Percentiles rank a stretch among this genome's conserved stretches.
Evolutionary conservation across 2,113 vertebrate genomes (phyloP).

Genomic region (Thinocorus orbignyianus): DNA sequence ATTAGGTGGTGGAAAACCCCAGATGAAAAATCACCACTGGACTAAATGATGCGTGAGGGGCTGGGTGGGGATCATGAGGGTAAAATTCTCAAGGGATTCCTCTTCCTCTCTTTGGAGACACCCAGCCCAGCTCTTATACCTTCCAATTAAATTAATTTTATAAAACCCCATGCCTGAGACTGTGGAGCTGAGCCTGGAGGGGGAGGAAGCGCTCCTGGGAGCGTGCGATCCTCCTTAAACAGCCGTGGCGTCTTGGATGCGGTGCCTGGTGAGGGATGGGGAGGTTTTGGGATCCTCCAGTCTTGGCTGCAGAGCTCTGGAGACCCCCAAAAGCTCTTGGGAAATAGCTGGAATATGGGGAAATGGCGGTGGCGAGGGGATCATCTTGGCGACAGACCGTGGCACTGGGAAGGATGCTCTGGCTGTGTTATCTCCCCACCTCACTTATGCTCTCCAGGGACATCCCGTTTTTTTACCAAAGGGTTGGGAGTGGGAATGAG

Average conservation of each 20-base stretch:
- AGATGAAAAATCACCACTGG: neutral
- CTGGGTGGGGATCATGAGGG: neutral
- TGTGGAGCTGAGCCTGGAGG: neutral
- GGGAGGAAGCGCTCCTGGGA: neutral
- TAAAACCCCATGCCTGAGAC: neutral
- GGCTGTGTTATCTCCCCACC: neutral
- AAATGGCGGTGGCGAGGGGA: neutral
- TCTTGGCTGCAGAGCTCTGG: neutral
- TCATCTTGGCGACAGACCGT: neutral
- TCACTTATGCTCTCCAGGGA: neutral
- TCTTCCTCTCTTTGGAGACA: neutral
- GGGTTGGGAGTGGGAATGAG: neutral
- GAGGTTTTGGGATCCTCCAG: neutral
- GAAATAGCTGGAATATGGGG: neutral
- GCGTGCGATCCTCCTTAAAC: neutral
- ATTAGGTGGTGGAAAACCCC: neutral
- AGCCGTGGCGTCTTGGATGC: neutral
- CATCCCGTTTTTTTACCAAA: neutral
- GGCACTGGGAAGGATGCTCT: neutral
- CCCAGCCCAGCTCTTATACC: neutral
- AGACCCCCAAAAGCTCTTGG: neutral
- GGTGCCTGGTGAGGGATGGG: fast-evolving
- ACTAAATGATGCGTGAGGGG: neutral
- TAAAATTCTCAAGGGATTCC: neutral
- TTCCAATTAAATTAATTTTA: neutral